Evolutionary conservation across 2,888 invertebrate genomes (phyloP), one percentile per base, ranked within the genome.

Genomic region (Phaonia tiefii): DNA sequence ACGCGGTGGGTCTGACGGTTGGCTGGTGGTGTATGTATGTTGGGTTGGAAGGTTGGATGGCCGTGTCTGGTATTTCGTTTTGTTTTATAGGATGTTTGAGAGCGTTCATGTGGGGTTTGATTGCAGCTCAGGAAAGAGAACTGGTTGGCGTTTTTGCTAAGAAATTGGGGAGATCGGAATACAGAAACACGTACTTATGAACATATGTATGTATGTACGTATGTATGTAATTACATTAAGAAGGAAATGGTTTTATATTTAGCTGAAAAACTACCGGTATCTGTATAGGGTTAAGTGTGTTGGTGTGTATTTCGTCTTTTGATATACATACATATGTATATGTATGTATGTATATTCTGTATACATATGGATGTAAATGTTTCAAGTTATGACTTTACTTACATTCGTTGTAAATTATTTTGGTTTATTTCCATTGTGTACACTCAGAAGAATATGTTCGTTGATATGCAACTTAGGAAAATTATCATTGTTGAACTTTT

Each of bases 11-110:
- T 26, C 26, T 54, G 54, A 39, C 39, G 49, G 65, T 65, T 66
- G 42, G 20, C 22, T 51, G n/a, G 7, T 56, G 31, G 15, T 17
- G 17, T 15, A 8, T 54, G 60, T 66, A 70, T 56, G 72, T 75
- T 49, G 22, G 73, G 42, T 73, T 67, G 66, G 37, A 60, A 60
- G 58, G 49, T 44, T 60, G 42, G 15, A 37, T 73, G 39, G 46
- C 22, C 39, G 39, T 25, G 7, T 22, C 26, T 42, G 51, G 15
- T 49, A 13, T 63, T 20, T 11, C 15, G 49, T 37, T 72, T 49
- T 66, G 39, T 56, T 56, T 22, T 66, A 54, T 67, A 1, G 37
- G 5, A 15, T 65, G 66, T 58, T 72, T 49, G 39, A 72, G 66
- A 42, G 49, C 8, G 31, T 8, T n/a, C 8, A 37, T 37, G 22